Conservation (phyloP, 2,113 vertebrate genomes). For the Isichthys henryi region DNA sequence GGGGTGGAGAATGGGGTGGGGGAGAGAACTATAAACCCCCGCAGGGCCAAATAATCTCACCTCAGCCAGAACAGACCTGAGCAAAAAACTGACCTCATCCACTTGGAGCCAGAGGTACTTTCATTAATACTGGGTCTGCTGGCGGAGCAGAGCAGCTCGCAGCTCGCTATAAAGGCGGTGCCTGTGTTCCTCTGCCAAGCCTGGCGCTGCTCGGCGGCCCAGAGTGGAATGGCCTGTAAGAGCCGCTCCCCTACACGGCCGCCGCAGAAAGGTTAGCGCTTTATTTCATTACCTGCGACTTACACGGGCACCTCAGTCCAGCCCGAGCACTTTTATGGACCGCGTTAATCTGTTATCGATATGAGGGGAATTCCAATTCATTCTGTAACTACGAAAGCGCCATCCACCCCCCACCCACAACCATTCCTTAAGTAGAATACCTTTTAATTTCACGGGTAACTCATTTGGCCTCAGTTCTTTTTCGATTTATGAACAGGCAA, state of each 20-base stretch:
- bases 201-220: background rate
- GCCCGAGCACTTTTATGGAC: background rate
- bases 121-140: slow-evolving; percentile 3
- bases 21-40: background rate
- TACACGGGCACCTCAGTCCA: background rate
- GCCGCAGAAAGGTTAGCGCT: background rate
- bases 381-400: background rate
- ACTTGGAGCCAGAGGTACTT: background rate
- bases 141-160: background rate
- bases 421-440: background rate
- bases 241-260: background rate
- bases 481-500: background rate
- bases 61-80: slow-evolving; percentile 13
- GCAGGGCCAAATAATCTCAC: slow-evolving; percentile 16
- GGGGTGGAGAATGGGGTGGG: background rate
- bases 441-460: background rate
- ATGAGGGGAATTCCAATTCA: background rate
- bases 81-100: slow-evolving; percentile 11
- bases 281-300: background rate
- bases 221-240: background rate
- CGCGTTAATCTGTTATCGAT: background rate
- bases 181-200: background rate
- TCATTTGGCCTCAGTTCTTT: background rate
- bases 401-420: no score
- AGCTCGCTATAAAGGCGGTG: background rate